Conservation (phyloP, 2,797 vertebrate genomes). For the Spinus pinus region DNA sequence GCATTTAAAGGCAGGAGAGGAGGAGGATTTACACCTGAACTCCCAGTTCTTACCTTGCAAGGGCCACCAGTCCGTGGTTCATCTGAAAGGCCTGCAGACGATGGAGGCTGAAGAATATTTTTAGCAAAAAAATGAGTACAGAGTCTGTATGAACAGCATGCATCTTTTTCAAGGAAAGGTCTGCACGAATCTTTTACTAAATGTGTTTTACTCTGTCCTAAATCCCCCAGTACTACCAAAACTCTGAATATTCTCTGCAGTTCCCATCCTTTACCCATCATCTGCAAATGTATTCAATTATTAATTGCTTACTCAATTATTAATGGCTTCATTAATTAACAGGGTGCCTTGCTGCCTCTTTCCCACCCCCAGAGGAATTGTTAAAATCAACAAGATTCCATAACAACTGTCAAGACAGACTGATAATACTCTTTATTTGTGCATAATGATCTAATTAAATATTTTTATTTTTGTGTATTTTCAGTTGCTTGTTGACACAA, state of each 20-base stretch:
- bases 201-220: neutral
- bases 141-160: neutral
- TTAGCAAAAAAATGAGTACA: neutral
- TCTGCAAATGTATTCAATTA: conserved; percentile 27
- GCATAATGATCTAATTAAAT: neutral
- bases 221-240: neutral
- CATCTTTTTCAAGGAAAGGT: neutral
- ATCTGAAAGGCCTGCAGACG: neutral
- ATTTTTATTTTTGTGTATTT: neutral
- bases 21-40: neutral
- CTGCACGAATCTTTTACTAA: neutral
- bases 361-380: neutral
- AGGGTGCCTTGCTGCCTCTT: neutral
- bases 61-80: neutral
- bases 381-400: neutral
- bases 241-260: neutral
- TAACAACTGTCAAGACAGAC: neutral
- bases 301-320: conserved; percentile 39
- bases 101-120: neutral
- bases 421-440: neutral
- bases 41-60: neutral
- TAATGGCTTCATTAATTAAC: conserved; percentile 15
- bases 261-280: neutral
- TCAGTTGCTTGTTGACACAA: neutral
- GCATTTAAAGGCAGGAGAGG: neutral